phyloP scores from a whole-genome alignment of 2,888 invertebrate genomes.

The Ichneumon xanthorius region DNA sequence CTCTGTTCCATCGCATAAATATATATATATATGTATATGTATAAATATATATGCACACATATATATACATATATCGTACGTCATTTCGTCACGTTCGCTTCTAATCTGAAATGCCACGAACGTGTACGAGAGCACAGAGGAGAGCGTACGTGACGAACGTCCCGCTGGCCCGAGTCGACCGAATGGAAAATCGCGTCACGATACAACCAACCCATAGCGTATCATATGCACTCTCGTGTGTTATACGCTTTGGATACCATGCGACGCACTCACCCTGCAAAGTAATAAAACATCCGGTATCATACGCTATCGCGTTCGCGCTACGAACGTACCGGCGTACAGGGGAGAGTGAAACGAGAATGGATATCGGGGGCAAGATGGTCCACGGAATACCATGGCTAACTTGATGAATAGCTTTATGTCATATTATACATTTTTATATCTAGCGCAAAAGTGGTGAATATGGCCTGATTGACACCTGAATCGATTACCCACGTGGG shows the following conservation, averaged over 20 bases:
- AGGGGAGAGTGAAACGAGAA: not conserved
- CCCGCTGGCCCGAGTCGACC: constrained; percentile 43
- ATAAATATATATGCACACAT: not conserved
- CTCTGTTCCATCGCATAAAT: constrained; percentile 39
- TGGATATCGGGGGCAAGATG: constrained; percentile 5
- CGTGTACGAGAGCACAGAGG: constrained; percentile 36
- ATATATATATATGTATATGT: constrained; percentile 8
- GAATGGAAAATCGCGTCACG: constrained; percentile 67
- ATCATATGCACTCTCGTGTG: constrained; percentile 22
- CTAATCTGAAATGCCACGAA: constrained; percentile 66
- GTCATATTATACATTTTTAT: not conserved
- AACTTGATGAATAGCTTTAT: not conserved
- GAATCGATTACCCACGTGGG: too few species aligned
- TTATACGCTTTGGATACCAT: constrained; percentile 33
- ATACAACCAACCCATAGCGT: constrained; percentile 36
- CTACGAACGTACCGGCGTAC: not conserved
- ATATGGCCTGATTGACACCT: too few species aligned
- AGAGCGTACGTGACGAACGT: constrained; percentile 59
- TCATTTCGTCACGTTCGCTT: constrained; percentile 65
- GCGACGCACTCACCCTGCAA: constrained; percentile 51
- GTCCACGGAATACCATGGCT: not conserved
- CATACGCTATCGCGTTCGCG: constrained; percentile 56
- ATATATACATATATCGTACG: constrained; percentile 41
- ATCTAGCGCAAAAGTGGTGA: not conserved
- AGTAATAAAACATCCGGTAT: constrained; percentile 71